phyloP scores from a whole-genome alignment of 2,888 invertebrate species.

The Chymomyza amoena region DNA sequence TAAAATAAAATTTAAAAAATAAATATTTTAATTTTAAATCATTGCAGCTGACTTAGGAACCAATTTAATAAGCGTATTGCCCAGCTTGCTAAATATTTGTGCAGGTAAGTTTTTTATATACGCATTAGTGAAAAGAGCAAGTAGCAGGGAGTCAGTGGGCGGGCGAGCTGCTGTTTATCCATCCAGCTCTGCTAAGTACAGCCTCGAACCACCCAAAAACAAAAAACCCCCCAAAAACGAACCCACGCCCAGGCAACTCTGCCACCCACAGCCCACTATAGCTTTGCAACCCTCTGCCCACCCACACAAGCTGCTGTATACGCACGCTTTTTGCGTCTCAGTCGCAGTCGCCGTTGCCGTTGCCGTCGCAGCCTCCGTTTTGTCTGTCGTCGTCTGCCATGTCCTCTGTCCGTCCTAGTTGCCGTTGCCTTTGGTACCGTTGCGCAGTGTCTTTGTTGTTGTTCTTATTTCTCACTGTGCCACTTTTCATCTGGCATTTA shows the following conservation, averaged over 20 bases:
- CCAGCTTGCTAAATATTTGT: not conserved
- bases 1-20: not conserved
- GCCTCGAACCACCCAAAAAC: not conserved
- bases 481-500: conserved; percentile 62
- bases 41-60: not conserved
- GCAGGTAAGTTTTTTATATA: not conserved
- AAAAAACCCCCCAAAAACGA: conserved; percentile 1
- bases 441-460: conserved; percentile 26
- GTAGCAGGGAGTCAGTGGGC: conserved; percentile 14
- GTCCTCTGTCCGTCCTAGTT: conserved; percentile 22
- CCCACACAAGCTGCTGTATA: conserved; percentile 43
- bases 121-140: conserved; percentile 12
- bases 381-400: conserved; percentile 3
- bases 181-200: not conserved
- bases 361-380: conserved; percentile 2
- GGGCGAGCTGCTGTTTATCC: conserved; percentile 36
- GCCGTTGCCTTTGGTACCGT: conserved; percentile 36
- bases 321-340: conserved; percentile 62
- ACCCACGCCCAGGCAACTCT: conserved; percentile 38
- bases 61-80: conserved; percentile 1
- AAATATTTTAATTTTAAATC: not conserved
- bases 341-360: conserved; percentile 15
- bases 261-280: conserved; percentile 15
- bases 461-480: conserved; percentile 36
- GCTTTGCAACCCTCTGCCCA: not conserved